These are phyloP conservation scores for Acrossocheilus wenchowensis DNA, from an alignment of 2,797 vertebrate species.

Conservation along the genomic window DNA sequence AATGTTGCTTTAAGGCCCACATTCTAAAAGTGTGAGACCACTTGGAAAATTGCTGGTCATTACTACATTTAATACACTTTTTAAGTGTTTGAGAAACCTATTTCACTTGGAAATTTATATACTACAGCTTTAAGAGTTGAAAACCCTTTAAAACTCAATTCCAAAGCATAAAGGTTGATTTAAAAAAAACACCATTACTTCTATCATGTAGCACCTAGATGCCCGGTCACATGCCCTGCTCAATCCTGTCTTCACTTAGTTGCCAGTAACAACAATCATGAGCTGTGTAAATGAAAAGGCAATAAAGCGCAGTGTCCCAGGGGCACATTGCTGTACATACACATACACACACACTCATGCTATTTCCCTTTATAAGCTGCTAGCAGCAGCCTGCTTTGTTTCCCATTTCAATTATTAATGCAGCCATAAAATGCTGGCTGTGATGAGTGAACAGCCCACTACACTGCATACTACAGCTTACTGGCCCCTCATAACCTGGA, in stretches of 20 bases:
- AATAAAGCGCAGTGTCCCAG: slow-evolving; percentile 52
- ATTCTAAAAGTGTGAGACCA: neutral
- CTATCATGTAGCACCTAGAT: slow-evolving; percentile 9
- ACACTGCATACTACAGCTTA: neutral
- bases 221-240: neutral
- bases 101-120: neutral
- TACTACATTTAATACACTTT: slow-evolving; percentile 2
- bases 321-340: slow-evolving; percentile 37
- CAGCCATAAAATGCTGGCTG: slow-evolving; percentile 62
- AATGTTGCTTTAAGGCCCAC: neutral
- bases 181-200: slow-evolving; percentile 36
- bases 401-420: slow-evolving; percentile 67
- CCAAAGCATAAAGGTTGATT: neutral
- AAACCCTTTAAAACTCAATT: slow-evolving; percentile 3
- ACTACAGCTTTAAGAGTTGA: neutral
- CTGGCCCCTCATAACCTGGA: slow-evolving; percentile 5
- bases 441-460: slow-evolving; percentile 60
- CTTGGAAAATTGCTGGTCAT: neutral
- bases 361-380: slow-evolving; percentile 54
- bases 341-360: slow-evolving; percentile 10
- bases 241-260: slow-evolving; percentile 16
- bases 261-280: slow-evolving; percentile 36
- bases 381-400: slow-evolving; percentile 53
- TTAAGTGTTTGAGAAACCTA: neutral
- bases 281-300: slow-evolving; percentile 56